Percentiles rank a stretch among this genome's conserved stretches.
phyloP scores from a whole-genome alignment of 2,888 invertebrate genomes.

The Aphidius colemani region DNA sequence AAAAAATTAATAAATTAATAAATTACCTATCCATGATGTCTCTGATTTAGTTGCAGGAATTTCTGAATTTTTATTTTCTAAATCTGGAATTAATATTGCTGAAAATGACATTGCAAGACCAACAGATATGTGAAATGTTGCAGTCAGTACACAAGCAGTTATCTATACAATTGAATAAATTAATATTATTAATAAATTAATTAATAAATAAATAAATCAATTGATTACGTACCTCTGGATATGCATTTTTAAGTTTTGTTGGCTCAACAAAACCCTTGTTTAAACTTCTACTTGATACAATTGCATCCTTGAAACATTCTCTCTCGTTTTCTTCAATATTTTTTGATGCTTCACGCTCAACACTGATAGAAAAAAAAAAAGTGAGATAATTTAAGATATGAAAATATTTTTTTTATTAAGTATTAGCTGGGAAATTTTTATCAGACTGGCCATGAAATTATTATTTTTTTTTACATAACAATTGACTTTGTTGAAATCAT shows the following conservation, averaged over 20 bases:
- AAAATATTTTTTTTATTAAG: too few relatives aligned
- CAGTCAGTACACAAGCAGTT: slow-evolving; percentile 63
- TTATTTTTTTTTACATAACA: slow-evolving; percentile 5
- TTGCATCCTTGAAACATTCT: slow-evolving; percentile 56
- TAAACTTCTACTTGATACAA: slow-evolving; percentile 54
- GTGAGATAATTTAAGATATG: too few relatives aligned
- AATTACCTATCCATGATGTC: slow-evolving; percentile 64
- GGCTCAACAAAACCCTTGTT: slow-evolving; percentile 53
- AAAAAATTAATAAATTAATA: too few relatives aligned
- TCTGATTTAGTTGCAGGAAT: slow-evolving; percentile 54
- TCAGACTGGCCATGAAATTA: background rate
- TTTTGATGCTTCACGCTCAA: slow-evolving; percentile 56
- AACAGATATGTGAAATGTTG: slow-evolving; percentile 66
- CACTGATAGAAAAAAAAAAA: slow-evolving; percentile 44
- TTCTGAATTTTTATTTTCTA: slow-evolving; percentile 51
- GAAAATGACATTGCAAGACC: slow-evolving; percentile 67
- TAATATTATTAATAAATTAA: slow-evolving; percentile 1
- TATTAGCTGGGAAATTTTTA: background rate
- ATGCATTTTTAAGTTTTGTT: slow-evolving; percentile 44
- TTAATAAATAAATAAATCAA: background rate
- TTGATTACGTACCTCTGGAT: slow-evolving; percentile 45
- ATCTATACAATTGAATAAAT: slow-evolving; percentile 54
- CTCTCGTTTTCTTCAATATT: slow-evolving; percentile 56
- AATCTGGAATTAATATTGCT: slow-evolving; percentile 64
- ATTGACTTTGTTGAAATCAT: too few relatives aligned